Percentiles rank a stretch among this genome's conserved stretches.
These are phyloP conservation scores for Pterocles orientalis DNA, from an alignment of 2,113 vertebrate genomes.

Conservation along the genomic window DNA sequence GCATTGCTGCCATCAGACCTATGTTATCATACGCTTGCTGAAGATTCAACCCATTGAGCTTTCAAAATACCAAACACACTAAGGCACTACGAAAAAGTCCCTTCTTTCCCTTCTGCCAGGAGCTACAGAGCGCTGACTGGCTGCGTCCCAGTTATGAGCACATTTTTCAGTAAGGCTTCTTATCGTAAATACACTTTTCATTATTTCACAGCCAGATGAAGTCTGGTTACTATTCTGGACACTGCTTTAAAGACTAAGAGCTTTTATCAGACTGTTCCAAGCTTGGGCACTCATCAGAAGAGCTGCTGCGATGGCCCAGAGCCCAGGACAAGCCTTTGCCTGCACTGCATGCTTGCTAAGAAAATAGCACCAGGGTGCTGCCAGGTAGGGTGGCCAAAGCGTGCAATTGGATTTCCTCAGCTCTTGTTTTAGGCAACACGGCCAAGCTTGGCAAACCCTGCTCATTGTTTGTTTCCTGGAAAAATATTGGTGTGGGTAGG, in stretches of 20 bases:
- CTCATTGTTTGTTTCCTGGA: background rate
- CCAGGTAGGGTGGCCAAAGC: background rate
- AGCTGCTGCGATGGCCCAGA: background rate
- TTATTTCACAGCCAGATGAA: slow-evolving; percentile 9
- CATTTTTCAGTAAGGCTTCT: background rate
- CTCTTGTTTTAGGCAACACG: background rate
- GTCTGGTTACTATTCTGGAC: background rate
- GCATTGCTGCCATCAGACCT: background rate
- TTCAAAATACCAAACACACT: background rate
- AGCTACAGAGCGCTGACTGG: background rate
- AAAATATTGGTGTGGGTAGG: background rate
- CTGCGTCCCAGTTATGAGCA: background rate
- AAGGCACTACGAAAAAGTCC: background rate
- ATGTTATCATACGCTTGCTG: background rate
- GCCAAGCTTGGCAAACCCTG: background rate
- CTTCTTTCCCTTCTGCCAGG: background rate
- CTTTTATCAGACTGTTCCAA: background rate
- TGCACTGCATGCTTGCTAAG: background rate
- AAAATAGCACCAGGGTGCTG: background rate
- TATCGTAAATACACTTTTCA: background rate
- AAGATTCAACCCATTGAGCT: background rate
- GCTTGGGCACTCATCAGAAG: background rate
- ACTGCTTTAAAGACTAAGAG: background rate
- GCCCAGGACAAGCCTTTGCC: background rate
- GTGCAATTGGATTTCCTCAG: background rate